Conservation (phyloP, 2,113 vertebrate genomes). For the Rhea pennata region DNA sequence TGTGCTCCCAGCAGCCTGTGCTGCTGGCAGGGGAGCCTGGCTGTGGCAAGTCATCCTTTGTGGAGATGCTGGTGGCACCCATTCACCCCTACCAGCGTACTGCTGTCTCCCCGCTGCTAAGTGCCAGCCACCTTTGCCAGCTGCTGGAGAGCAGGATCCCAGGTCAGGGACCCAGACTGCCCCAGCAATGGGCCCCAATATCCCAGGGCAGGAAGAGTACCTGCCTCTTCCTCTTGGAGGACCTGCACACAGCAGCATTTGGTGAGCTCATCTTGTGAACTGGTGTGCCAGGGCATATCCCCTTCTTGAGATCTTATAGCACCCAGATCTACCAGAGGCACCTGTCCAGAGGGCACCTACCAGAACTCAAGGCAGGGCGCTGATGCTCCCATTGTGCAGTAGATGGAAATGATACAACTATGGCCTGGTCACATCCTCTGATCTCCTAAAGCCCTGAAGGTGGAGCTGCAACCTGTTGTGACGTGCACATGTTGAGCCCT, state of each 20-base stretch:
- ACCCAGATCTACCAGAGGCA: too few relatives aligned
- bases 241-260: conserved; percentile 81
- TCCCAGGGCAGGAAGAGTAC: background rate
- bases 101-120: conserved; percentile 64
- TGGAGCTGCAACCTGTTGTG: too few relatives aligned
- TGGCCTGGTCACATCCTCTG: too few relatives aligned
- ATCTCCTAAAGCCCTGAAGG: too few relatives aligned
- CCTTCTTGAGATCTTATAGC: too few relatives aligned
- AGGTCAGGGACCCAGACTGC: background rate
- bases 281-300: too few relatives aligned
- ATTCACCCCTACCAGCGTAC: conserved; percentile 59
- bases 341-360: too few relatives aligned
- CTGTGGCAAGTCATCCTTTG: conserved; percentile 82
- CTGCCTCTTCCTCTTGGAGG: conserved; percentile 81
- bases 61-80: conserved; percentile 72
- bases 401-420: too few relatives aligned
- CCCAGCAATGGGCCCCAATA: background rate
- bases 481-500: too few relatives aligned
- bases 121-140: conserved; percentile 63
- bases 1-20: conserved; percentile 76
- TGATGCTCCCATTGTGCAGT: too few relatives aligned
- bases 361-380: too few relatives aligned
- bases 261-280: conserved; percentile 58
- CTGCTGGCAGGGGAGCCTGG: conserved; percentile 81
- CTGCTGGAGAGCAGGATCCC: conserved; percentile 64